Conservation (phyloP, 2,113 vertebrate genomes). For the Nycticorax nycticorax region DNA sequence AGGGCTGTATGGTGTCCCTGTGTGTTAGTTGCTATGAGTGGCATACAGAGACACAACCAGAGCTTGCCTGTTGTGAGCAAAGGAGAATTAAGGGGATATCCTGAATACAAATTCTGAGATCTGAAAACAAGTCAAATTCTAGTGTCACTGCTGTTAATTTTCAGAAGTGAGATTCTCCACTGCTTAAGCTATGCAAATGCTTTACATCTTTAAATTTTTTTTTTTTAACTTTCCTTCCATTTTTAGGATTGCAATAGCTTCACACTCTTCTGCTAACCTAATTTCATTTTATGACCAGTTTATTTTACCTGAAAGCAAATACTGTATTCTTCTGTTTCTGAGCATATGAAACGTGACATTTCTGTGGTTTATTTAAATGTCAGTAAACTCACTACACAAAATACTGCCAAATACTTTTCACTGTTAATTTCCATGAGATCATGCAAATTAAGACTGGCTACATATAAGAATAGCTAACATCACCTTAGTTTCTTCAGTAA, state of each 20-base stretch:
- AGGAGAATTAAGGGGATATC: background rate
- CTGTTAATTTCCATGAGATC: background rate
- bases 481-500: background rate
- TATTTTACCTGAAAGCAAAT: background rate
- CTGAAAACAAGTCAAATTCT: background rate
- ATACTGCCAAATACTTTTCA: background rate
- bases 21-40: background rate
- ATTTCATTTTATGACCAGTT: background rate
- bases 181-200: background rate
- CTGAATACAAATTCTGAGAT: background rate
- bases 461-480: background rate
- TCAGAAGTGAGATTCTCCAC: background rate
- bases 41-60: background rate
- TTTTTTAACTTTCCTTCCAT: background rate
- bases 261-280: background rate
- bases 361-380: background rate
- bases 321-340: background rate
- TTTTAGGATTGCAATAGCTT: background rate
- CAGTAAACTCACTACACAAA: background rate
- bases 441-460: background rate
- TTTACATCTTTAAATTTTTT: background rate
- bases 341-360: background rate
- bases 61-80: background rate
- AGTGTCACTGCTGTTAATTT: background rate
- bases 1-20: no score